Evolutionary conservation across 1,140 invertebrate species (phyloP).

Genomic region (Drosophila sulfurigaster): DNA sequence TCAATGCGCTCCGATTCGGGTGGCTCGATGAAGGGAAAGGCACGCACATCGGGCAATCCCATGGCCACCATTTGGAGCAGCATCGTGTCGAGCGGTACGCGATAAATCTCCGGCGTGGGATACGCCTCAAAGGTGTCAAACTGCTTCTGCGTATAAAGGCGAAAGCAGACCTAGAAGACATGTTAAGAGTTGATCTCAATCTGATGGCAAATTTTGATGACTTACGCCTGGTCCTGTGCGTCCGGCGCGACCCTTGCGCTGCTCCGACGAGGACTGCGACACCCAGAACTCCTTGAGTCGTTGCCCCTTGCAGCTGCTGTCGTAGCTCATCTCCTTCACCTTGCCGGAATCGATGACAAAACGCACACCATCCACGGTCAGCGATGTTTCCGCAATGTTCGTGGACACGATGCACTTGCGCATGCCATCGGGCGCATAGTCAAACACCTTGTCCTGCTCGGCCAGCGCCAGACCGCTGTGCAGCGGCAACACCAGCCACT

Average conservation of each 20-base stretch:
- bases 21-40: constrained; percentile 98
- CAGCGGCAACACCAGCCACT: constrained; percentile 97
- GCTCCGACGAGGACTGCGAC: constrained; percentile 98
- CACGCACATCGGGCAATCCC: constrained; percentile 95
- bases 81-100: constrained; percentile 96
- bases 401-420: constrained; percentile 99
- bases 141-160: constrained; percentile 93
- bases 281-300: constrained; percentile 97
- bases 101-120: constrained; percentile 95
- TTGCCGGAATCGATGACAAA: constrained; percentile 99
- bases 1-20: constrained; percentile 94
- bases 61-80: constrained; percentile 97
- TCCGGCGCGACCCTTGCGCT: constrained; percentile 97
- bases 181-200: too few relatives aligned
- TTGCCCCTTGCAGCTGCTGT: constrained; percentile 95
- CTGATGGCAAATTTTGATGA: not conserved
- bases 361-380: constrained; percentile 99
- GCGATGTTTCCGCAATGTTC: constrained; percentile 99
- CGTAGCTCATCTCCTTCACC: constrained; percentile 99
- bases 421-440: constrained; percentile 97
- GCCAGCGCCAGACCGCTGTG: constrained; percentile 96
- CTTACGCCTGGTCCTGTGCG: constrained; percentile 87
- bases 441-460: constrained; percentile 99
- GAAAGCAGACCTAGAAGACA: constrained; percentile 87
- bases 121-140: constrained; percentile 90